Evolutionary conservation across 2,797 vertebrate genomes (phyloP).

Genomic region (Chelon labrosus): DNA sequence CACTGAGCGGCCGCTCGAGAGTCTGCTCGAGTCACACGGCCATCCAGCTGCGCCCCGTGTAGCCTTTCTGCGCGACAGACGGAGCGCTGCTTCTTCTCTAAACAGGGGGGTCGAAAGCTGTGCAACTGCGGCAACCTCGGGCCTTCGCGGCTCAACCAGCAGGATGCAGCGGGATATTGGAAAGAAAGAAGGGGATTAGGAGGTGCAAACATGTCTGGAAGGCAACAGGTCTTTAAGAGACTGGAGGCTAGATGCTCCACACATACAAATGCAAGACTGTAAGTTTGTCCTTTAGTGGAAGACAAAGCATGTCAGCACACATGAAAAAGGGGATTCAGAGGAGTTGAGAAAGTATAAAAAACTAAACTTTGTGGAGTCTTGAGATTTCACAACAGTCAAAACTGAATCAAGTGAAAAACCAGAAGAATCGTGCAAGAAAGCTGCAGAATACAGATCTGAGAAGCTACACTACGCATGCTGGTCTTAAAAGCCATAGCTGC

Average conservation of each 20-base stretch:
- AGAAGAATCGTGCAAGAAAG: neutral
- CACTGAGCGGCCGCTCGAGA: conserved; percentile 48
- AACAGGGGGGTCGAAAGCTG: conserved; percentile 11
- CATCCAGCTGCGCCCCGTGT: conserved; percentile 31
- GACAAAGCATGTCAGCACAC: too few relatives aligned
- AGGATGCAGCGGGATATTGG: conserved; percentile 67
- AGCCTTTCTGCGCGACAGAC: conserved; percentile 25
- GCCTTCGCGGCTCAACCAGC: conserved; percentile 63
- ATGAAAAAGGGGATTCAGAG: too few relatives aligned
- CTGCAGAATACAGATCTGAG: neutral
- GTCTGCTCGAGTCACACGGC: conserved; percentile 23
- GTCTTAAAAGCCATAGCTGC: neutral
- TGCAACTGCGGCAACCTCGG: conserved; percentile 33
- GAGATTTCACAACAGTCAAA: neutral
- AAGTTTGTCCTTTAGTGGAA: too few relatives aligned
- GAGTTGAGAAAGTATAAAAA: too few relatives aligned
- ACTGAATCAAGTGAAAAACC: neutral
- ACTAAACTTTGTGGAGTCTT: too few relatives aligned
- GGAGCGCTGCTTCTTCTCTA: conserved; percentile 32
- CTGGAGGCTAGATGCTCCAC: conserved; percentile 41
- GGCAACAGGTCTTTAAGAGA: conserved; percentile 42
- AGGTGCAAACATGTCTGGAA: conserved; percentile 35
- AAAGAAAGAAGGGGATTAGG: conserved; percentile 26
- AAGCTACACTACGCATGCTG: neutral
- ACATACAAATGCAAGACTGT: neutral